Evolutionary conservation across 2,797 vertebrate genomes (phyloP), one percentile per base, ranked within the genome.

Genomic region (Percopsis omiscomaycus): DNA sequence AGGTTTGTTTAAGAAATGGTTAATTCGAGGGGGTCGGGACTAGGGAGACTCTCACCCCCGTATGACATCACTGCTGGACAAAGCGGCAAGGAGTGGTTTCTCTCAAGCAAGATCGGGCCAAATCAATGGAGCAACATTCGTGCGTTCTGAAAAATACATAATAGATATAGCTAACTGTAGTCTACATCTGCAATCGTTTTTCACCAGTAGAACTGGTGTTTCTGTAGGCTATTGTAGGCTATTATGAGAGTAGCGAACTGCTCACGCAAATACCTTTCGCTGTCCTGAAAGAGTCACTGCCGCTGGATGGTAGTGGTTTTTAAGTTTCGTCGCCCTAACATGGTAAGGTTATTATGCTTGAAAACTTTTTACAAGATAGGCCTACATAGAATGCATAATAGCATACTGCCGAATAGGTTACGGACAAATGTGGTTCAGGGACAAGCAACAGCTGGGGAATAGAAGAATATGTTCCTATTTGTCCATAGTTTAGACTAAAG

Each of bases 21-120:
- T 84, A 88, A 87, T 4, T 32, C 1, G n/a, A 16, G 46, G 68
- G 69, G 77, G 74, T 80, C 80, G 75, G 59, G 45, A 64, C 67
- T 56, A 22, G 22, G 12, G 15, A 64, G 67, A 44, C 61, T 61
- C 27, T 37, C 12, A 49, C 45, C 67, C 64, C 68, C 64, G 54
- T 0, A 80, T 90, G 89, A 91, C 89, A 75, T 91, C 89, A 89
- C 74, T 37, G 68, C 80, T 77, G 87, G 89, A 88, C 89, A 84
- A 84, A 86, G 84, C 82, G 75, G 74, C 65, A 76, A 90, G 90
- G 92, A 90, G 90, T 90, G 92, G 90, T 89, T 86, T 77, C 71
- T 67, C 50, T 55, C 27, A 49, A 57, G 74, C 66, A 8, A 57
- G 71, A 22, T 3, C 71, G 63, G 80, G 69, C 77, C 73, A 79